Base-by-base conservation (phyloP, 2,888 invertebrate species). In the Ectobius pallidus region DNA sequence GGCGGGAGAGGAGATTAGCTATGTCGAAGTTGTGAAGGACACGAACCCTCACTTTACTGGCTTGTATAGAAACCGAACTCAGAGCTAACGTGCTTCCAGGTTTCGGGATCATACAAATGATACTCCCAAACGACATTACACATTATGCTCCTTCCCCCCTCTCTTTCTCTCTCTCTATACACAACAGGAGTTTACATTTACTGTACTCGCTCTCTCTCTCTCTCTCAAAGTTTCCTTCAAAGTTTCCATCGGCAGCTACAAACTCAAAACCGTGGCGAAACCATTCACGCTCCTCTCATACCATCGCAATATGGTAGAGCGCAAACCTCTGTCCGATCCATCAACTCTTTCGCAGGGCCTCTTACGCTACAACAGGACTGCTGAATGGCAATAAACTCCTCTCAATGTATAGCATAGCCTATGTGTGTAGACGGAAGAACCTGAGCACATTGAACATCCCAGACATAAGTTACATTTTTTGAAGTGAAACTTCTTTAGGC, bases 31-130 rank as follows among this genome's bases (percentile, higher is more conserved):
- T 44, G 25, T 49, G 46, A 68, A 49, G 16, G 34, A 68, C 67
- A 68, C 49, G 67, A 49, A 68, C 46, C 9, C 27, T 49, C 67
- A 68, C 67, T 68, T 68, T 39, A 49, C 27, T 68, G 39, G 7
- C 20, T 46, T 68, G 46, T 68, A 68, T 44, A 68, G 67, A 68
- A 68, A 44, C 46, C 67, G 39, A 30, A 11, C 9, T n/a, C 46
- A 18, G 18, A n/a, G n/a, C 11, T 7, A 14, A 20, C 52, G 52
- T 18, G 52, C 52, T 3, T 11, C 52, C 9, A 52, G 25, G 30
- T 7, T 3, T 3, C n/a, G n/a, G 52, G 58, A 58, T 58, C 58
- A 30, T 58, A 58, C 58, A 58, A 58, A 58, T 58, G 58, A 52
- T 22, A 52, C 52, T 52, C 52, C 52, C 22, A 22, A 52, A 22